phyloP scores from a whole-genome alignment of 2,797 vertebrate species.

The Pseudochaenichthys georgianus region DNA sequence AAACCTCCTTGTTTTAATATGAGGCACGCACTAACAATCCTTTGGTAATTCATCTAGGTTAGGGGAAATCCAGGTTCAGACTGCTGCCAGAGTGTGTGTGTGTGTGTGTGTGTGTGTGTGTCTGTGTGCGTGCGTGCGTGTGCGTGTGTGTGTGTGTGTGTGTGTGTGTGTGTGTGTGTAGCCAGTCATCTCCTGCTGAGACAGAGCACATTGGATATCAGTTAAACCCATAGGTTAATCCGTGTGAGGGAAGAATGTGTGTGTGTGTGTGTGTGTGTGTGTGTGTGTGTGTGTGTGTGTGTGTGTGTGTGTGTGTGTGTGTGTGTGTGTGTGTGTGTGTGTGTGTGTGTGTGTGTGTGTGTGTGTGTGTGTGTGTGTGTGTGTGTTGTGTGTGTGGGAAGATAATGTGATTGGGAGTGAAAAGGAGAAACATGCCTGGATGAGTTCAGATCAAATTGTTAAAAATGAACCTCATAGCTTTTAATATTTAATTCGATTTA shows the following conservation, averaged over 20 bases:
- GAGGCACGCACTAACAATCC: constrained; percentile 72
- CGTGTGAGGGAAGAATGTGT: constrained; percentile 51
- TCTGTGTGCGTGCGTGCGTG: constrained; percentile 13
- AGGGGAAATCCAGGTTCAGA: constrained; percentile 74
- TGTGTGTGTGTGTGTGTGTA: constrained; percentile 49
- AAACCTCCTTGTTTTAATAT: constrained; percentile 64
- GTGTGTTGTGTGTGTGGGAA: constrained; percentile 29
- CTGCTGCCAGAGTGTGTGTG: constrained; percentile 44
- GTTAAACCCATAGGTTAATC: constrained; percentile 75
- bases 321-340: no score
- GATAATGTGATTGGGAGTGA: constrained; percentile 42
- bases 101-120: constrained; percentile 32
- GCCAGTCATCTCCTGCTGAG: constrained; percentile 70
- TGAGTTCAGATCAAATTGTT: constrained; percentile 43
- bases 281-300: no score
- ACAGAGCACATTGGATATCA: constrained; percentile 76
- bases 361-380: no score
- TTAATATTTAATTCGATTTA: constrained; percentile 57
- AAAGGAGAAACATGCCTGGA: constrained; percentile 38
- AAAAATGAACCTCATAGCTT: constrained; percentile 32
- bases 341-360: no score
- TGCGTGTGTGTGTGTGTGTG: constrained; percentile 30
- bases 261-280: constrained; percentile 6
- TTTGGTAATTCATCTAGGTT: constrained; percentile 73
- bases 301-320: no score